Conservation (phyloP, 1,140 invertebrate species). For the Neodiprion lecontei region DNA sequence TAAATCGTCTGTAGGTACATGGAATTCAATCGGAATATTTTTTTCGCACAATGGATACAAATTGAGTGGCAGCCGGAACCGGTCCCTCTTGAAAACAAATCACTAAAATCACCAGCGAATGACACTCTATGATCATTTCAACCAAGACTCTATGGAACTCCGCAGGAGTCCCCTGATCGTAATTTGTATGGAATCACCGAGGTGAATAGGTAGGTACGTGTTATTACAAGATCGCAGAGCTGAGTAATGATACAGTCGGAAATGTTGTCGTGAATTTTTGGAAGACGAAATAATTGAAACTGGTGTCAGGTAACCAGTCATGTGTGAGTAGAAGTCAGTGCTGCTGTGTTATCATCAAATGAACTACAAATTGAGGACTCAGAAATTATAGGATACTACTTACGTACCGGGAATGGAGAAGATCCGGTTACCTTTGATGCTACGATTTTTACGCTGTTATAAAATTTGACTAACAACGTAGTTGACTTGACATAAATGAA, state of each 20-base stretch:
- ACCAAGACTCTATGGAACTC: not conserved
- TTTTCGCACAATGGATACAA: not conserved
- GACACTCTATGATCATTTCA: not conserved
- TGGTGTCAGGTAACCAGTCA: too few relatives aligned
- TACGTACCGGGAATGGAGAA: too few relatives aligned
- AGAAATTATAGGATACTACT: too few relatives aligned
- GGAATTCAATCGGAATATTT: not conserved
- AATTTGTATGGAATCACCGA: not conserved
- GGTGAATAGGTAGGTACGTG: not conserved
- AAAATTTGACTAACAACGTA: too few relatives aligned
- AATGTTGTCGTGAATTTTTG: not conserved
- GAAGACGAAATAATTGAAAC: too few relatives aligned
- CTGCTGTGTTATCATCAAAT: too few relatives aligned
- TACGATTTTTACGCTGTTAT: too few relatives aligned
- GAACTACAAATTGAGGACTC: too few relatives aligned
- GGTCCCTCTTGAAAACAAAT: slow-evolving; percentile 1
- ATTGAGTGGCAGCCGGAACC: not conserved
- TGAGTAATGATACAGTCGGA: not conserved
- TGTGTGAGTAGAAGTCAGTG: too few relatives aligned
- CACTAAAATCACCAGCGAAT: not conserved
- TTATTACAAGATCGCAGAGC: not conserved
- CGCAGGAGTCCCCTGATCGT: not conserved
- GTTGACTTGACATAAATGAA: too few relatives aligned
- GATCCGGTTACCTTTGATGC: too few relatives aligned
- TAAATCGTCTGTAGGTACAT: not conserved